A percentile compares a stretch with the other conserved stretches of the same genome.
phyloP scores from a whole-genome alignment of 2,797 vertebrate genomes.

The Labeo calbasu region DNA sequence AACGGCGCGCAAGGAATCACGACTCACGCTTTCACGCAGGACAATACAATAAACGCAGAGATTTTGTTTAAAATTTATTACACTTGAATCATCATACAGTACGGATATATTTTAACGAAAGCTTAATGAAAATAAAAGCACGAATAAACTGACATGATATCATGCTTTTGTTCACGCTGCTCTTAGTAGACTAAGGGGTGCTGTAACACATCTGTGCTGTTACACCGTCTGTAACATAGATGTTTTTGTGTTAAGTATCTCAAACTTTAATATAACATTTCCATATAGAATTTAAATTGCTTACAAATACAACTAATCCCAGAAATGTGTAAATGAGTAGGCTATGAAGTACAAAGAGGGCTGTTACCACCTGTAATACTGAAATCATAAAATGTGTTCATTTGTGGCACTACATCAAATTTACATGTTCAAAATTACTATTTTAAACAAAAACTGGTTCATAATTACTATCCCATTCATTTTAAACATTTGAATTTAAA shows the following conservation, averaged over 20 bases:
- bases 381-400: neutral
- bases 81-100: neutral
- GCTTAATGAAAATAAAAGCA: neutral
- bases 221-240: neutral
- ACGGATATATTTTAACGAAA: neutral
- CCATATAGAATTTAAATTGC: neutral
- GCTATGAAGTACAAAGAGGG: neutral
- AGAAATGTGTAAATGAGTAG: neutral
- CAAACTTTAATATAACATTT: neutral
- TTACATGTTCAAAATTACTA: neutral
- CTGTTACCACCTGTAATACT: neutral
- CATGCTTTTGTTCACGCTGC: too few relatives aligned
- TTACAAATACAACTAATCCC: neutral
- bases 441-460: neutral
- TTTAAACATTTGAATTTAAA: neutral
- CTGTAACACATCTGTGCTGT: neutral
- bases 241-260: neutral
- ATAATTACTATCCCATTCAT: neutral
- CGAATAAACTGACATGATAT: neutral
- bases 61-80: neutral
- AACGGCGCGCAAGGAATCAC: slow-evolving; percentile 14
- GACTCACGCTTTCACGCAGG: neutral
- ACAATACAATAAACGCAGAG: neutral
- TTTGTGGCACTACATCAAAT: neutral
- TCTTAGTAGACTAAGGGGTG: neutral